Conservation (phyloP, 2,113 vertebrate genomes). For the Clarias macrocephalus region DNA sequence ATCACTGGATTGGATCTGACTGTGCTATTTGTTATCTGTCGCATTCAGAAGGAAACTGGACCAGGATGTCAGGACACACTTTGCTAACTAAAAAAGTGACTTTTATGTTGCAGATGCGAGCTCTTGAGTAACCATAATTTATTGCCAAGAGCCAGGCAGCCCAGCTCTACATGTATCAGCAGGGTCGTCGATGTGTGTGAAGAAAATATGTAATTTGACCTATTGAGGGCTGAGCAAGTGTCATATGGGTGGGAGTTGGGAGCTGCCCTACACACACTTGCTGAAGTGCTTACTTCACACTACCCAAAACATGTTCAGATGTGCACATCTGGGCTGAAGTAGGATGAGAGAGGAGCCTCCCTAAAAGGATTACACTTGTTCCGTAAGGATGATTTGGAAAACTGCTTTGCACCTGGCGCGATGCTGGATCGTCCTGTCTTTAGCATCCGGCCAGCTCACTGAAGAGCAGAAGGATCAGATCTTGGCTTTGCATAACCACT, state of each 20-base stretch:
- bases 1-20: not conserved
- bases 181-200: conserved; percentile 4
- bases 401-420: not conserved
- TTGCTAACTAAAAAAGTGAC: not conserved
- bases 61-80: not conserved
- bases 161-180: conserved; percentile 17
- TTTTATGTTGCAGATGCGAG: not conserved
- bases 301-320: not conserved
- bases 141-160: not conserved
- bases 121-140: not conserved
- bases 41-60: conserved; percentile 28
- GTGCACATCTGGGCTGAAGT: conserved; percentile 8
- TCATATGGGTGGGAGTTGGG: conserved; percentile 17
- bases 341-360: not conserved
- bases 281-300: not conserved
- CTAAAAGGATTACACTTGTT: not conserved
- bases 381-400: conserved; percentile 8
- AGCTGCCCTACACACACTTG: not conserved
- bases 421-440: conserved; percentile 18
- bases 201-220: conserved; percentile 41
- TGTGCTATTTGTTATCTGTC: conserved; percentile 17
- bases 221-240: conserved; percentile 25
- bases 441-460: not conserved
- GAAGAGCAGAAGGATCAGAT: conserved; percentile 19
- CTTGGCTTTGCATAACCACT: conserved; percentile 40